phyloP scores from a whole-genome alignment of 1,140 invertebrate species.

The Heliconius melpomene region DNA sequence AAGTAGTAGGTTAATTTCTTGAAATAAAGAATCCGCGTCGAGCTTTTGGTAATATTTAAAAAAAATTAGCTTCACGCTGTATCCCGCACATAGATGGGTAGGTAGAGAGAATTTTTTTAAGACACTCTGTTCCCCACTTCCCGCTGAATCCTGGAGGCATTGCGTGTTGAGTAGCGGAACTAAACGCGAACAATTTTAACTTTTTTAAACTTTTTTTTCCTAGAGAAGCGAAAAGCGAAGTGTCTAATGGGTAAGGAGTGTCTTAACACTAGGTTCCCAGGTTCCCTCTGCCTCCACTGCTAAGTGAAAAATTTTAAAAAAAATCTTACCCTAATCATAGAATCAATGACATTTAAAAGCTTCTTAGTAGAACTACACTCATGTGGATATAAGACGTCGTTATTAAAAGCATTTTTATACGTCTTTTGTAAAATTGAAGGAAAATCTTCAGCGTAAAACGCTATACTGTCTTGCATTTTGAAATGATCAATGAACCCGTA shows the following conservation, averaged over 20 bases:
- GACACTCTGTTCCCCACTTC: too few species aligned
- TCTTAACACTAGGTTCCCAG: background rate
- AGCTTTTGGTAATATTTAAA: too few species aligned
- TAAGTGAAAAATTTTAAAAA: background rate
- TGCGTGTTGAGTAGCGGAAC: too few species aligned
- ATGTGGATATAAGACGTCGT: conserved; percentile 51
- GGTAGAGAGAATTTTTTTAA: too few species aligned
- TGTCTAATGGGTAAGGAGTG: background rate
- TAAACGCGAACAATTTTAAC: too few species aligned
- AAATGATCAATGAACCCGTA: conserved; percentile 71
- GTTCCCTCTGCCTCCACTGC: background rate
- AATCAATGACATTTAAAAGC: conserved; percentile 65
- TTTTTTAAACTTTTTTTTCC: too few species aligned
- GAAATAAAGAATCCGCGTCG: background rate
- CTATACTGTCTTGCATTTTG: conserved; percentile 64
- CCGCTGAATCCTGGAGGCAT: too few species aligned
- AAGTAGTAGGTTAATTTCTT: background rate
- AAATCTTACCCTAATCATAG: conserved; percentile 64
- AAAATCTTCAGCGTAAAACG: conserved; percentile 41
- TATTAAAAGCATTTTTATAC: conserved; percentile 49
- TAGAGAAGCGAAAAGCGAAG: too few species aligned
- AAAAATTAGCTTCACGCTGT: too few species aligned
- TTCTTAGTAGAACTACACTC: conserved; percentile 66
- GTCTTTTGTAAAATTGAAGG: conserved; percentile 42
- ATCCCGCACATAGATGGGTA: too few species aligned